Percentiles rank a stretch among this genome's conserved stretches.
Evolutionary conservation across 2,797 vertebrate species (phyloP).

Genomic region (Cirrhinus mrigala): DNA sequence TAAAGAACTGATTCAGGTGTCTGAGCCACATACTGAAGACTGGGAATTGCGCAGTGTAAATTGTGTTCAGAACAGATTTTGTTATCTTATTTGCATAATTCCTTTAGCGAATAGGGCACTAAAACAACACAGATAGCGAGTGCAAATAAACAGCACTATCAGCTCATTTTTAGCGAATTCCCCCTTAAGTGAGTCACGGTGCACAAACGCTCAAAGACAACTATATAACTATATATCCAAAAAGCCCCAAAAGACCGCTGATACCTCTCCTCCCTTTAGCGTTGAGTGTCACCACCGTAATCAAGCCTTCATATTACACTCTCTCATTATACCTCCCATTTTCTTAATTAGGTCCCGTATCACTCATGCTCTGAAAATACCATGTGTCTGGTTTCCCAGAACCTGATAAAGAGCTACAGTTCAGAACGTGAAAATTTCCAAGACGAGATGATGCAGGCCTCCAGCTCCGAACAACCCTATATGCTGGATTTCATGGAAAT

Average conservation of each 20-base stretch:
- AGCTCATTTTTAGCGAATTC: background rate
- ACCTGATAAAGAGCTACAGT: constrained; percentile 29
- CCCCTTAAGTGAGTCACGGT: background rate
- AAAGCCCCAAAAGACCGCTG: background rate
- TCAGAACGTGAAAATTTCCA: constrained; percentile 8
- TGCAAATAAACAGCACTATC: constrained; percentile 4
- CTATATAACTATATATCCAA: background rate
- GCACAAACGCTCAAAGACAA: background rate
- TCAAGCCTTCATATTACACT: constrained; percentile 41
- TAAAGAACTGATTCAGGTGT: background rate
- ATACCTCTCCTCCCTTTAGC: constrained; percentile 20
- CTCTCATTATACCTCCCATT: constrained; percentile 37
- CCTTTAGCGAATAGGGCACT: background rate
- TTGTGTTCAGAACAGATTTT: background rate
- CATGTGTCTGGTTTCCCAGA: constrained; percentile 24
- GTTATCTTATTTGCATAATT: background rate
- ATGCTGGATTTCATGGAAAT: constrained; percentile 38
- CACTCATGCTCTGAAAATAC: constrained; percentile 33
- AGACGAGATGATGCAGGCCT: background rate
- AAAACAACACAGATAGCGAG: background rate
- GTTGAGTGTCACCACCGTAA: constrained; percentile 38
- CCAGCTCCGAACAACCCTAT: constrained; percentile 3
- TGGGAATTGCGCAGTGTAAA: background rate
- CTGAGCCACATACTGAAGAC: background rate
- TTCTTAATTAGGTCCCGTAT: constrained; percentile 37